A percentile compares a stretch with the other conserved stretches of the same genome.
Evolutionary conservation across 2,797 vertebrate genomes (phyloP).

Genomic region (Acanthurus lineatus): DNA sequence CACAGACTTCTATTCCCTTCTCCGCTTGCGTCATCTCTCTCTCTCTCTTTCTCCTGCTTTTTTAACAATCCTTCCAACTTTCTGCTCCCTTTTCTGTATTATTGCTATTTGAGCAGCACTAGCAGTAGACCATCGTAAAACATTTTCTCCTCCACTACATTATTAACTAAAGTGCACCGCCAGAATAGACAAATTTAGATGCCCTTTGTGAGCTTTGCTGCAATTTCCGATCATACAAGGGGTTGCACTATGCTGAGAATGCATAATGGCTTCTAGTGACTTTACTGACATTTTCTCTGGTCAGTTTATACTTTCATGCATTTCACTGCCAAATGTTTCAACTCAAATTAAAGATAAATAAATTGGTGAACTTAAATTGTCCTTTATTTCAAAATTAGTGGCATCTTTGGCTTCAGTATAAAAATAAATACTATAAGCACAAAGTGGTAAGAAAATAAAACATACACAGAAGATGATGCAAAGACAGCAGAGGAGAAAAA

Average conservation of each 20-base stretch:
- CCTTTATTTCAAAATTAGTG: slow-evolving; percentile 13
- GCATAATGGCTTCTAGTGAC: neutral
- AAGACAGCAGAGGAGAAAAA: slow-evolving; percentile 25
- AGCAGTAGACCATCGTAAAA: slow-evolving; percentile 26
- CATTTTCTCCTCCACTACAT: slow-evolving; percentile 29
- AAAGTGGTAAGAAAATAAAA: slow-evolving; percentile 2
- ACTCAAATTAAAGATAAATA: slow-evolving; percentile 14
- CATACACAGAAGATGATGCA: slow-evolving; percentile 29
- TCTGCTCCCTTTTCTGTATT: slow-evolving; percentile 44
- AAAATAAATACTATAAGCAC: neutral
- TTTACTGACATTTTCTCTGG: neutral
- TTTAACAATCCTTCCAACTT: slow-evolving; percentile 21
- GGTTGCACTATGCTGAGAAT: neutral
- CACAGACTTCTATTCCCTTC: slow-evolving; percentile 34
- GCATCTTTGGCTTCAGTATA: slow-evolving; percentile 13
- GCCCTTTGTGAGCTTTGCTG: slow-evolving; percentile 18
- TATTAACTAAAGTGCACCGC: slow-evolving; percentile 43
- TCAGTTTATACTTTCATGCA: neutral
- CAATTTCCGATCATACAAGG: slow-evolving; percentile 36
- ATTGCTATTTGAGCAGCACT: slow-evolving; percentile 42
- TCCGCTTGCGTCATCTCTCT: slow-evolving; percentile 36
- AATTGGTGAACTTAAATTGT: neutral
- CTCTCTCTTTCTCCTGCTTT: slow-evolving; percentile 25
- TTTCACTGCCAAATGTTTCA: slow-evolving; percentile 3
- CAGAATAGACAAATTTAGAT: slow-evolving; percentile 39